Conservation (phyloP, 2,888 invertebrate genomes). For the Cryptops parisi region DNA sequence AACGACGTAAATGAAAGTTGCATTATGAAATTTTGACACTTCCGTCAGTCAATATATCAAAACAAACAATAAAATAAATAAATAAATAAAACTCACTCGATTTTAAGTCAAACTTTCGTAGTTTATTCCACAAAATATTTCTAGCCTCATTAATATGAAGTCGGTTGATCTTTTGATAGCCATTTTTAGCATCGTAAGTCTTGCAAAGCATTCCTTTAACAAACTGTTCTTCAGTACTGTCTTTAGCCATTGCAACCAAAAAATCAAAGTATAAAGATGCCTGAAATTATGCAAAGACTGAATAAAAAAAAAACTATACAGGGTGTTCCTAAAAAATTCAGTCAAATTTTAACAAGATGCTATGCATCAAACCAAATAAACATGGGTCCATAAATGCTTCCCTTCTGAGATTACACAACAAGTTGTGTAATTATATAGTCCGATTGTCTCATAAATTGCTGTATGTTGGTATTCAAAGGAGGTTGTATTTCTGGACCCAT, state of each 20-base stretch:
- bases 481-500: no score
- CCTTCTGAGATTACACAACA: no score
- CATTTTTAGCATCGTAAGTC: conserved; percentile 11
- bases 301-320: neutral
- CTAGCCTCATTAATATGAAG: no score
- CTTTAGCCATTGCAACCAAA: conserved; percentile 33
- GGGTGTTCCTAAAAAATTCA: neutral
- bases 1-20: conserved; percentile 2
- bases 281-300: conserved; percentile 25
- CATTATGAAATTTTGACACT: neutral
- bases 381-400: no score
- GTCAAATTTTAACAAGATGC: no score
- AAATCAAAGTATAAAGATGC: conserved; percentile 39
- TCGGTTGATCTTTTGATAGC: no score
- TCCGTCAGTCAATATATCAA: no score
- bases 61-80: no score
- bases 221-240: conserved; percentile 29
- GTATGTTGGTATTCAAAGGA: no score
- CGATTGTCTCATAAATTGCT: no score
- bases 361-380: conserved; percentile 1
- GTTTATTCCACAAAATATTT: conserved; percentile 28
- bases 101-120: conserved; percentile 27
- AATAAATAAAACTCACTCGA: conserved; percentile 30
- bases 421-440: no score
- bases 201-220: conserved; percentile 26